A percentile compares a stretch with the other conserved stretches of the same genome.
Evolutionary conservation across 2,113 vertebrate species (phyloP).

Genomic region (Phodopus roborovskii): DNA sequence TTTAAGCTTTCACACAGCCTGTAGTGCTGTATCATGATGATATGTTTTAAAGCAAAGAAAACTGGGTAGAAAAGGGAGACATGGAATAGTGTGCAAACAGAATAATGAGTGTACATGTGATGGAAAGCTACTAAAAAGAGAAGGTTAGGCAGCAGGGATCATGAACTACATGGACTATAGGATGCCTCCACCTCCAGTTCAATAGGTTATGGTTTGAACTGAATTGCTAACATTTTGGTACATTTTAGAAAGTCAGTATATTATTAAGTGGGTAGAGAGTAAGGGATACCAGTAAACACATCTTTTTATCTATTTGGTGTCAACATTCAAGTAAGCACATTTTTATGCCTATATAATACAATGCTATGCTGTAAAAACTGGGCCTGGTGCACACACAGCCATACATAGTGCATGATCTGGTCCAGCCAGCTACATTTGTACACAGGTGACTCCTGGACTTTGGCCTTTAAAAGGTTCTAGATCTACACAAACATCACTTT

Average conservation of each 20-base stretch:
- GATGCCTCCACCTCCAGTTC: background rate
- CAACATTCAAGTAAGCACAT: background rate
- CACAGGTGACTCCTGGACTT: too few relatives aligned
- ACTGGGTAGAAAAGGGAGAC: conserved; percentile 38
- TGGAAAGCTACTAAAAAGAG: background rate
- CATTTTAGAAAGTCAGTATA: conserved; percentile 15
- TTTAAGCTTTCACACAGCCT: background rate
- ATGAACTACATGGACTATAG: background rate
- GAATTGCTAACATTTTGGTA: background rate
- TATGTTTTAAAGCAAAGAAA: conserved; percentile 15
- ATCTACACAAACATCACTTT: background rate
- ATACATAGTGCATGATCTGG: fast-evolving
- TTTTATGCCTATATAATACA: background rate
- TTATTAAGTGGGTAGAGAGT: conserved; percentile 27
- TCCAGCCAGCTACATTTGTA: background rate
- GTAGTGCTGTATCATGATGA: conserved; percentile 22
- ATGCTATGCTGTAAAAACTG: background rate
- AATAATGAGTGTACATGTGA: background rate
- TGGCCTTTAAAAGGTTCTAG: too few relatives aligned
- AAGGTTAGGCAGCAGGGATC: background rate
- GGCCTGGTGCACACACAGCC: background rate
- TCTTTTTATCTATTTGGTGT: conserved; percentile 35
- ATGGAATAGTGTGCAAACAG: conserved; percentile 5
- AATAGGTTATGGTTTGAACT: background rate
- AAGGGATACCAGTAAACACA: background rate